These are phyloP conservation scores for Amorpha juglandis DNA, from an alignment of 2,888 invertebrate genomes.

Conservation along the genomic window DNA sequence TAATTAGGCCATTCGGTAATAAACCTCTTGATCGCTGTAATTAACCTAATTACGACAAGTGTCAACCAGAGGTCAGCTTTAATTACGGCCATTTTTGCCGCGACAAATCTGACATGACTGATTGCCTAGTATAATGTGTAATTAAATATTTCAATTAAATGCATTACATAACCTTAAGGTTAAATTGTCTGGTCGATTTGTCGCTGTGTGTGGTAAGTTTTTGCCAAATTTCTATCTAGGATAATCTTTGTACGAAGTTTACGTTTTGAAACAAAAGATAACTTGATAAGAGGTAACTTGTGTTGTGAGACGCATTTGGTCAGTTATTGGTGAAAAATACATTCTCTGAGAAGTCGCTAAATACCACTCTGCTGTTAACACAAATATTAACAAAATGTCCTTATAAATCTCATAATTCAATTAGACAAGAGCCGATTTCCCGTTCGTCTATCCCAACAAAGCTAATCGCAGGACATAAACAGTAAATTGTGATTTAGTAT, in stretches of 20 bases:
- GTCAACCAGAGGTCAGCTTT: conserved; percentile 60
- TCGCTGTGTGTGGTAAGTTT: too few relatives aligned
- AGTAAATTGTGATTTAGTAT: conserved; percentile 81
- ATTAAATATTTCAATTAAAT: background rate
- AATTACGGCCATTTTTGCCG: conserved; percentile 58
- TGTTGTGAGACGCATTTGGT: too few relatives aligned
- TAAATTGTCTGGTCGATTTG: too few relatives aligned
- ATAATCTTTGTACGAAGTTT: too few relatives aligned
- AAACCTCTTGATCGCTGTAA: conserved; percentile 67
- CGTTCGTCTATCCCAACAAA: background rate
- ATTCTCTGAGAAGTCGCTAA: too few relatives aligned
- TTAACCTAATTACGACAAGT: conserved; percentile 75
- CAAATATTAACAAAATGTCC: too few relatives aligned
- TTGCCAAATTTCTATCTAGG: too few relatives aligned
- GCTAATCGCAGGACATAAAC: conserved; percentile 48
- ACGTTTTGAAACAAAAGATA: too few relatives aligned
- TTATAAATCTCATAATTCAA: too few relatives aligned
- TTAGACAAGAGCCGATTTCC: background rate
- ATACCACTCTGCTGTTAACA: too few relatives aligned
- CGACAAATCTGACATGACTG: conserved; percentile 24
- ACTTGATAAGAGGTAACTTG: too few relatives aligned
- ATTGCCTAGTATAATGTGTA: background rate
- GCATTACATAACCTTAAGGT: background rate
- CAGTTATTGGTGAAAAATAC: too few relatives aligned
- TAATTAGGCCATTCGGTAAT: conserved; percentile 75